phyloP scores from a whole-genome alignment of 1,140 invertebrate genomes.

The Macrobrachium nipponense region DNA sequence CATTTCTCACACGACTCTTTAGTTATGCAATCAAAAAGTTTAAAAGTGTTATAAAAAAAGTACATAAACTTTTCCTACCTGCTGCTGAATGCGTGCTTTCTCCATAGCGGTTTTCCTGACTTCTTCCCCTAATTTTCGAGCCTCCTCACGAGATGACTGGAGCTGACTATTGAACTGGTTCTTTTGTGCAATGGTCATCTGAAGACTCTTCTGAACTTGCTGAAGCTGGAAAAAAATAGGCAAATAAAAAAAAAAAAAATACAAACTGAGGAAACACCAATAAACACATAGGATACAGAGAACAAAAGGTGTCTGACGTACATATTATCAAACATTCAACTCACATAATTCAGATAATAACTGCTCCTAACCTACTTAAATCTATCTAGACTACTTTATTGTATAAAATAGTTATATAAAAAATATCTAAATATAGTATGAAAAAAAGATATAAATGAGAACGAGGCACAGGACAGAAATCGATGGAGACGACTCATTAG shows the following conservation, averaged over 20 bases:
- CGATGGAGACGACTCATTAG: too few relatives aligned
- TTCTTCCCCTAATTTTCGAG: slow-evolving; percentile 52
- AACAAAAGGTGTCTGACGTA: too few relatives aligned
- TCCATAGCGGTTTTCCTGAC: slow-evolving; percentile 51
- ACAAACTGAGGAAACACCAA: neutral
- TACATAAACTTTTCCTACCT: slow-evolving; percentile 6
- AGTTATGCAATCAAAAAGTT: neutral
- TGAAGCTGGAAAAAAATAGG: slow-evolving; percentile 28
- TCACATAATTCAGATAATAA: too few relatives aligned
- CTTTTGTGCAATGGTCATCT: slow-evolving; percentile 52
- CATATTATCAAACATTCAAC: too few relatives aligned
- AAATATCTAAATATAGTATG: too few relatives aligned
- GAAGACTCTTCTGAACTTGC: slow-evolving; percentile 56
- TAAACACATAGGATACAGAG: too few relatives aligned
- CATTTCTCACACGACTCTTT: neutral
- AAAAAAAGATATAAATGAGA: too few relatives aligned
- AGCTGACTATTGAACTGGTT: slow-evolving; percentile 56
- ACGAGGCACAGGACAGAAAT: too few relatives aligned
- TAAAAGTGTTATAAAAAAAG: neutral
- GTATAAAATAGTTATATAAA: too few relatives aligned
- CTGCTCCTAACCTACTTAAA: too few relatives aligned
- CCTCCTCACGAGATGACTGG: slow-evolving; percentile 34
- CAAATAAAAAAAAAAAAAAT: slow-evolving; percentile 19
- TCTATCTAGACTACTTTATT: too few relatives aligned
- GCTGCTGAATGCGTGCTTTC: slow-evolving; percentile 33